Evolutionary conservation across 2,888 invertebrate genomes (phyloP).

Genomic region (Nomada ferruginata): DNA sequence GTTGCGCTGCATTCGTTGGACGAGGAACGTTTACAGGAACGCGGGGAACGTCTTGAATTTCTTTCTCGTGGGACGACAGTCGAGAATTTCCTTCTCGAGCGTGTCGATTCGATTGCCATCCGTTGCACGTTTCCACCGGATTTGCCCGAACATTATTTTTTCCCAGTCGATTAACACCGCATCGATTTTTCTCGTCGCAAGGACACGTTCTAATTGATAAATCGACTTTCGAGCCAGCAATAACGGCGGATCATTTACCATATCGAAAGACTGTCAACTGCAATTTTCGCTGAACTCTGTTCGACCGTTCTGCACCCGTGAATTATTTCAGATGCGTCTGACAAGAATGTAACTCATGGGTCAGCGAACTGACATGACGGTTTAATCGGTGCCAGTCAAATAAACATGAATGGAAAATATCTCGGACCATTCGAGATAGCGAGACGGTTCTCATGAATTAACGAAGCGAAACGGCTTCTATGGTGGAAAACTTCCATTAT

Average conservation of each 20-base stretch:
- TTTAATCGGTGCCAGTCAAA: conserved; percentile 4
- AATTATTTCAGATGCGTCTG: conserved; percentile 7
- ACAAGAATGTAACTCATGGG: conserved; percentile 25
- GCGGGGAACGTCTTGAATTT: conserved; percentile 17
- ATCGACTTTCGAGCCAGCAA: neutral
- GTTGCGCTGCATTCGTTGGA: conserved; percentile 51
- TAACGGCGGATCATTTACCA: neutral
- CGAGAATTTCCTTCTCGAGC: conserved; percentile 6
- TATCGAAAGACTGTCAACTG: conserved; percentile 22
- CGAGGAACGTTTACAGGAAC: conserved; percentile 36
- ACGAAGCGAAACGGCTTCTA: neutral
- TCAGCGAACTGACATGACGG: neutral
- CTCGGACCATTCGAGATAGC: neutral
- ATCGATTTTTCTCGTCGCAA: neutral
- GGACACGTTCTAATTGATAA: neutral
- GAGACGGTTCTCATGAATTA: neutral
- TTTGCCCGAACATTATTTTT: neutral
- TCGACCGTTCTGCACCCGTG: neutral
- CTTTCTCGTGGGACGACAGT: neutral
- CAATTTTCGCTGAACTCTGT: neutral
- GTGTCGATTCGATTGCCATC: conserved; percentile 11
- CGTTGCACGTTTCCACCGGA: neutral
- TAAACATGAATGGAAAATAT: conserved; percentile 6
- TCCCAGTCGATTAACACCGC: neutral
- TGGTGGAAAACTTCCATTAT: conserved; percentile 17